A percentile compares a stretch with the other conserved stretches of the same genome.
These are phyloP conservation scores for Cavia aperea DNA, from an alignment of 2,113 vertebrate genomes.

Conservation along the genomic window DNA sequence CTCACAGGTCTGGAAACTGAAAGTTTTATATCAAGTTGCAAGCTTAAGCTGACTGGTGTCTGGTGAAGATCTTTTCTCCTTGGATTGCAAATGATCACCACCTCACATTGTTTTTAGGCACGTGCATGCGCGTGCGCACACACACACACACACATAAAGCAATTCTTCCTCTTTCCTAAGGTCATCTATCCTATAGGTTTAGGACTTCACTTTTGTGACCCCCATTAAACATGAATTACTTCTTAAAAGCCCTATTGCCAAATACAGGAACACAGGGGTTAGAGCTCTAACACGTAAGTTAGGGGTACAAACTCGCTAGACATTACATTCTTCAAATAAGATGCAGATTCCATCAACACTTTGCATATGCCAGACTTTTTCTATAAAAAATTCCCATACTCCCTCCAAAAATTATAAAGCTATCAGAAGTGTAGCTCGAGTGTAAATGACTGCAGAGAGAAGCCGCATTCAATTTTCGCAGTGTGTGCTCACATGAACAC, in stretches of 20 bases:
- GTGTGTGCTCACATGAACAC: accelerated
- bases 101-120: not conserved
- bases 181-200: not conserved
- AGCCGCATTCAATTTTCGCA: not conserved
- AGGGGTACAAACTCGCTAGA: not conserved
- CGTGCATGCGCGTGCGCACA: not conserved
- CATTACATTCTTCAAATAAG: not conserved
- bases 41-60: not conserved
- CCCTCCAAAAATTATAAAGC: not conserved
- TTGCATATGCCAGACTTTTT: not conserved
- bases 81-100: not conserved
- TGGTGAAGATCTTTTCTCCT: not conserved
- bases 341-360: not conserved
- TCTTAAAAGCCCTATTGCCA: not conserved
- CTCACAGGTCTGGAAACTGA: not conserved
- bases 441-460: accelerated
- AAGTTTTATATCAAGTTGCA: not conserved
- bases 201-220: not conserved
- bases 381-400: not conserved
- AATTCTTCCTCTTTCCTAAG: not conserved
- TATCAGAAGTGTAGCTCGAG: not conserved
- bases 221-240: not conserved
- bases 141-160: not conserved
- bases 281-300: not conserved
- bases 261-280: not conserved